Base-by-base conservation (phyloP, 1,140 invertebrate genomes). In the Gryon sp. region DNA sequence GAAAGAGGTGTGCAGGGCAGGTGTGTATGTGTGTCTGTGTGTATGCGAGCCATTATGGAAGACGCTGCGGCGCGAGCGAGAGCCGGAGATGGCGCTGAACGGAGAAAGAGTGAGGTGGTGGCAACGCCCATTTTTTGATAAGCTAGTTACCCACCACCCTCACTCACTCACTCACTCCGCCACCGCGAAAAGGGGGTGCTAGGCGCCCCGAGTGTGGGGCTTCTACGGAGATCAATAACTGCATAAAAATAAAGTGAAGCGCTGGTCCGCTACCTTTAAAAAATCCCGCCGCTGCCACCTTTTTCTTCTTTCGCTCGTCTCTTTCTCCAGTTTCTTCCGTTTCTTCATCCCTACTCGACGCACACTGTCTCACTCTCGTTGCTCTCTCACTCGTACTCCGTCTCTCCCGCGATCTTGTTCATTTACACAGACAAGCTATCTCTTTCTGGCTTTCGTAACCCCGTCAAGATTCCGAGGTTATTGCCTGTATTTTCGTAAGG, bases 71-170 rank as follows among this genome's bases (percentile, higher is more conserved):
- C 69, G 76, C 69, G 77, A 82, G 66, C 72, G 72, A 80, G 79
- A 81, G 62, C 77, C 63, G 69, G 69, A 80, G 76, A 78, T 76
- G 68, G 76, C 46, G 75, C 36, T 50, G 73, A 77, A 80, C 78
- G 80, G 81, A 80, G 82, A 83, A 81, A 82, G 82, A 85, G 82
- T 83, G 79, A 83, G 84, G 80, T 80, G 84, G 80, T 80, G 86
- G 87, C 86, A 88, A 88, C 87, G 87, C 87, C 87, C 87, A 89
- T 88, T 89, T 89, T 89, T 88, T 89, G 87, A 89, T 89, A 89
- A 89, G 87, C 87, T 88, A 88, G 87, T 89, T 89, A 87, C 86
- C 85, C 84, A 66, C 82, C 84, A 81, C 83, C 85, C 82, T 74
- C 65, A 52, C 80, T 74, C 81, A 55, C 80, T 74, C 81, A 55